These are phyloP conservation scores for Lasioglossum villosulum DNA, from an alignment of 2,888 invertebrate species.

Conservation along the genomic window DNA sequence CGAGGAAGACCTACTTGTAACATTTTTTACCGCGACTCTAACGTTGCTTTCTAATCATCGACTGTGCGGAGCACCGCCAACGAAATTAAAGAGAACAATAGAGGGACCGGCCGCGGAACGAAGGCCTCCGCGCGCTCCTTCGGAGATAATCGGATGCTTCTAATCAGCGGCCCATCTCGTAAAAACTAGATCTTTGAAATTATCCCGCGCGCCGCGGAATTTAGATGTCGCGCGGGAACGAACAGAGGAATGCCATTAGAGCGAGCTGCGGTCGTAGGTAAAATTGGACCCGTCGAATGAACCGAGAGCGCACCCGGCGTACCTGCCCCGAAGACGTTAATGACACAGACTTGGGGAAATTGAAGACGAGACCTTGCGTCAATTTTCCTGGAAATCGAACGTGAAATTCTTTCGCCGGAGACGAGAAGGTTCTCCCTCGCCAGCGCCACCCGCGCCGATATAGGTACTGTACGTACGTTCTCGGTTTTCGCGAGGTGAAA, in stretches of 20 bases:
- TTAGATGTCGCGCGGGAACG: constrained; percentile 32
- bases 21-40: neutral
- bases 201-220: constrained; percentile 42
- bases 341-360: constrained; percentile 36
- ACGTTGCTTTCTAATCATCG: constrained; percentile 2
- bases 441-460: neutral
- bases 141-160: constrained; percentile 44
- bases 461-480: neutral
- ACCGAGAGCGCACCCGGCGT: neutral
- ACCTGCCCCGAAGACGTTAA: constrained; percentile 33
- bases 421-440: neutral
- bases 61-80: neutral
- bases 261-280: constrained; percentile 23
- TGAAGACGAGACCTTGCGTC: constrained; percentile 37
- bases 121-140: constrained; percentile 24
- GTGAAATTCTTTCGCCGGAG: constrained; percentile 7
- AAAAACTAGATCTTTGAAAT: constrained; percentile 46
- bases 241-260: constrained; percentile 30
- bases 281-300: constrained; percentile 34
- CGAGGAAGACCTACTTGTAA: neutral
- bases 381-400: constrained; percentile 38
- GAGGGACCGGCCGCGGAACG: neutral
- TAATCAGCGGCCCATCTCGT: constrained; percentile 29
- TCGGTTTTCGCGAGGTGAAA: constrained; percentile 4
- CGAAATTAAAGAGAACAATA: constrained; percentile 46